Evolutionary conservation across 1,140 invertebrate genomes (phyloP), one percentile per base, ranked within the genome.

Genomic region (Centruroides sculpturatus): DNA sequence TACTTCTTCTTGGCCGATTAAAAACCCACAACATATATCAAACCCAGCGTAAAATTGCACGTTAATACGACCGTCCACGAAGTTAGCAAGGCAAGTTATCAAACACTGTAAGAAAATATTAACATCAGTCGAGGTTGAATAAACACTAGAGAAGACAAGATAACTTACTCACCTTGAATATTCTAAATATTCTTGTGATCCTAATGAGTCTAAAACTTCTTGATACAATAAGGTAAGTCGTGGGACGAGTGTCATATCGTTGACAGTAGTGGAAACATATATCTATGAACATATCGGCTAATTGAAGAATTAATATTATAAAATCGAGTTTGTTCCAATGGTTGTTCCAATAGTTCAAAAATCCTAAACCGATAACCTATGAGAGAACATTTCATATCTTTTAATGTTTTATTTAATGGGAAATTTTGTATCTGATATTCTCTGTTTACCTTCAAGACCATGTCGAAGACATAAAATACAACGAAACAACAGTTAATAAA

Each of bases 391-490:
- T n/a, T n/a, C n/a, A n/a, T n/a, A n/a, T n/a, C n/a, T n/a, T n/a
- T n/a, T n/a, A n/a, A n/a, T n/a, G n/a, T n/a, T n/a, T n/a, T n/a
- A n/a, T n/a, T n/a, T n/a, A n/a, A n/a, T n/a, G n/a, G n/a, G n/a
- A n/a, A n/a, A n/a, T n/a, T n/a, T n/a, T n/a, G n/a, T n/a, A n/a
- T n/a, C n/a, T n/a, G 13, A n/a, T n/a, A n/a, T n/a, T 8, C 34
- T 10, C 12, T 6, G 48, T 48, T 61, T 66, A 72, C 71, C 64
- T 70, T 71, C 7, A 67, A 12, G n/a, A 67, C 23, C 12, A 63
- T 66, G 61, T 72, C 71, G 10, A 69, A 34, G 11, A 70, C 62
- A 55, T 71, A 72, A 3, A 72, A 13, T 47, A 60, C 34, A n/a
- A 72, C 63, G 58, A 67, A 69, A n/a, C 66, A n/a, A 10, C 66